phyloP scores from a whole-genome alignment of 2,888 invertebrate genomes.

The Cryptocephalus moraei region DNA sequence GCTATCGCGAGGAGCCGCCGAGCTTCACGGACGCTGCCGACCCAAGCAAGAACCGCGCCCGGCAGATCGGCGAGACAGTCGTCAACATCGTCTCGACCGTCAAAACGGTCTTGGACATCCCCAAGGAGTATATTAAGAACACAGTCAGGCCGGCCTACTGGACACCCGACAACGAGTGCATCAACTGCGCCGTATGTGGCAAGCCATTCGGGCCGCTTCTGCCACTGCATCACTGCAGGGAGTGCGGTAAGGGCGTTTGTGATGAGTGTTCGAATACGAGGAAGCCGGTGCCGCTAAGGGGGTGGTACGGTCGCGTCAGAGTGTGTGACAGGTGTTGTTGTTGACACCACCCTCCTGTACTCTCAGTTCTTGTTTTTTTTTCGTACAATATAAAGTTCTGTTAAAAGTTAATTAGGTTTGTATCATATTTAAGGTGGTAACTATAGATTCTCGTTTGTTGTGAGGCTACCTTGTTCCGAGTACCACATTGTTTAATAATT shows the following conservation, averaged over 20 bases:
- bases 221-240: conserved; percentile 56
- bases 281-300: conserved; percentile 59
- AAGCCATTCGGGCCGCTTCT: conserved; percentile 45
- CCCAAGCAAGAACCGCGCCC: conserved; percentile 12
- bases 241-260: conserved; percentile 64
- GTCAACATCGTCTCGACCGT: conserved; percentile 61
- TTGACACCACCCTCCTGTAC: neutral
- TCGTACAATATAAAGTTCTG: neutral
- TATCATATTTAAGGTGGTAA: too few relatives aligned
- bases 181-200: conserved; percentile 55
- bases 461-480: too few relatives aligned
- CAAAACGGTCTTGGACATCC: conserved; percentile 60
- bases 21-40: conserved; percentile 25
- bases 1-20: conserved; percentile 38
- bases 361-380: neutral
- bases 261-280: conserved; percentile 46
- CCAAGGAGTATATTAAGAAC: conserved; percentile 68
- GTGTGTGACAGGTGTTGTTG: conserved; percentile 59
- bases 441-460: too few relatives aligned
- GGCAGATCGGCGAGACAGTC: conserved; percentile 47
- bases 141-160: conserved; percentile 68
- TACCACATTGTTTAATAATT: too few relatives aligned
- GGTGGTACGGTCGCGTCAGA: conserved; percentile 62
- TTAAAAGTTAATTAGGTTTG: too few relatives aligned
- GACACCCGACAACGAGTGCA: conserved; percentile 65